Base-by-base conservation (phyloP, 2,888 invertebrate species). In the Dicycla oo region DNA sequence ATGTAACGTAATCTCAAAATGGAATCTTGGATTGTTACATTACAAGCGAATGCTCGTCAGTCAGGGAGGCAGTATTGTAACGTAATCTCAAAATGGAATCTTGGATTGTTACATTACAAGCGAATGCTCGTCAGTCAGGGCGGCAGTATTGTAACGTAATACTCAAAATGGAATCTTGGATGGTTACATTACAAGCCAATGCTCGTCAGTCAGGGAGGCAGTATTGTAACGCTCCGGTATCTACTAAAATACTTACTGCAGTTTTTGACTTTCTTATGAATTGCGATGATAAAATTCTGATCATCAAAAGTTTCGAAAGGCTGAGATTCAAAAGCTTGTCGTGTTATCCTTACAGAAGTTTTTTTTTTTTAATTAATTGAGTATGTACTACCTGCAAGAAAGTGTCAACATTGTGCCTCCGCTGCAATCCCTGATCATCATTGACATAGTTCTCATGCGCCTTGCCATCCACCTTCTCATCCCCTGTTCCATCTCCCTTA, bases 391-490 rank as follows among this genome's bases (percentile, higher is more conserved):
- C 95, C 91, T 99, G 97, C 63, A 99, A 94, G 0, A 99, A 98
- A 0, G 99, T 99, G 87, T 99, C 98, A 2, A 98, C 98, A 75
- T 94, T 94, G 86, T 97, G 97, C 40, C 96, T 92, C 65, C 97
- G 90, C 91, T 97, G 97, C 78, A 97, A 89, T 0, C 98, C 98
- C 89, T 98, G 97, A 23, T 98, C 98, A 87, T 98, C 98, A 84
- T 98, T 97, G 1, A 97, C 97, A 88, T 97, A 97, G 78, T 96
- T 96, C 66, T 97, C 97, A 71, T 97, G 96, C 0, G 94, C 94
- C 58, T 87, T 89, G 13, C 83, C 87, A 3, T 88, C 88, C 34
- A 81, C 83, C 3, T 75, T 69, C 11, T 57, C 67, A 8, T 75
- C 63, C 1, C 84, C 94, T 56, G 86, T 88, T 2, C 81, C 88